phyloP scores from a whole-genome alignment of 2,888 invertebrate species.

The Tethea ocularis region DNA sequence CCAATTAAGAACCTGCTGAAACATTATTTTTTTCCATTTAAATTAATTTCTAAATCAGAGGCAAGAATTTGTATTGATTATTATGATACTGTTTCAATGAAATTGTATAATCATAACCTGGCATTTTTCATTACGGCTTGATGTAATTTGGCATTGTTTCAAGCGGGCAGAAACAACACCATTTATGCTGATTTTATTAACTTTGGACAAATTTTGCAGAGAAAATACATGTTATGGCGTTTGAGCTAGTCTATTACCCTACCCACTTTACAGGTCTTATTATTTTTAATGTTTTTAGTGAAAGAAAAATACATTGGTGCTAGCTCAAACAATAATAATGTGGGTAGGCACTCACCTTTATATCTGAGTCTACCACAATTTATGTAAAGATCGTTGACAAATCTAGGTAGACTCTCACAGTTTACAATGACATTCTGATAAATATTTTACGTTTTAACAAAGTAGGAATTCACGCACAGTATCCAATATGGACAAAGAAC shows the following conservation, averaged over 20 bases:
- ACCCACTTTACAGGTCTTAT: constrained; percentile 57
- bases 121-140: constrained; percentile 57
- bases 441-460: constrained; percentile 83
- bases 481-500: constrained; percentile 81
- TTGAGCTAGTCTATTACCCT: constrained; percentile 73
- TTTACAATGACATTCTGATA: constrained; percentile 73
- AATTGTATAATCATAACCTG: constrained; percentile 49
- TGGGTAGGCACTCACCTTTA: constrained; percentile 58
- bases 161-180: constrained; percentile 73
- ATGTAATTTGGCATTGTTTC: constrained; percentile 57
- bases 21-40: not conserved
- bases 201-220: constrained; percentile 30
- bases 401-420: constrained; percentile 79
- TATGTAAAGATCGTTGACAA: constrained; percentile 75
- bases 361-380: constrained; percentile 80
- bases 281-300: constrained; percentile 30
- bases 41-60: not conserved
- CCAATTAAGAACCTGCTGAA: constrained; percentile 9
- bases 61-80: constrained; percentile 13
- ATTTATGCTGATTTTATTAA: constrained; percentile 55
- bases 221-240: constrained; percentile 40
- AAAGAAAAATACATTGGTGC: constrained; percentile 65
- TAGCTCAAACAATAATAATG: constrained; percentile 65
- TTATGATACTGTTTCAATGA: constrained; percentile 22
- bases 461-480: constrained; percentile 73